Percentiles rank a stretch among this genome's conserved stretches.
Evolutionary conservation across 2,888 invertebrate species (phyloP).

Genomic region (Caenorhabditis auriculariae): DNA sequence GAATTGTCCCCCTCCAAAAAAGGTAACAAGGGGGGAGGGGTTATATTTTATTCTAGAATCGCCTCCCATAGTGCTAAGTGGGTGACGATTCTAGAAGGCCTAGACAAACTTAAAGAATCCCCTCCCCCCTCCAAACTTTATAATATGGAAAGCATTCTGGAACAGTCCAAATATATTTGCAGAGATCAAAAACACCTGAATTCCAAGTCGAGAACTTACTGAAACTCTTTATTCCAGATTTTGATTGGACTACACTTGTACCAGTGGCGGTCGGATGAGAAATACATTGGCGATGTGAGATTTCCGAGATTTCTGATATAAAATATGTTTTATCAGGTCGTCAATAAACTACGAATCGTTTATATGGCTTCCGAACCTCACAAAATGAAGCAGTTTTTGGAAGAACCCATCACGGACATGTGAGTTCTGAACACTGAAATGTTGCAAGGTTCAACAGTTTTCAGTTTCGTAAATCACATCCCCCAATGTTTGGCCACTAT

Average conservation of each 20-base stretch:
- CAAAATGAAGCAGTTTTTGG: slow-evolving; percentile 19
- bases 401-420: slow-evolving; percentile 31
- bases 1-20: no score
- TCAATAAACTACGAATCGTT: slow-evolving; percentile 27
- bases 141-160: no score
- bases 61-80: no score
- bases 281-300: slow-evolving; percentile 13
- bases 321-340: slow-evolving; percentile 7
- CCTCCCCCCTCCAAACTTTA: no score
- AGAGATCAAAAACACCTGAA: neutral
- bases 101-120: no score
- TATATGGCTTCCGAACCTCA: slow-evolving; percentile 19
- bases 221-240: slow-evolving; percentile 11
- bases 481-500: slow-evolving; percentile 27
- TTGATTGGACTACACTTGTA: slow-evolving; percentile 21
- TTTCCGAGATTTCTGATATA: no score
- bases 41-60: no score
- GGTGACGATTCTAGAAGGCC: no score
- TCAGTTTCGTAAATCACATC: slow-evolving; percentile 26
- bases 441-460: neutral
- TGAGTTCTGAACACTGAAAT: slow-evolving; percentile 13
- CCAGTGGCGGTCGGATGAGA: slow-evolving; percentile 5
- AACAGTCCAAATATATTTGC: neutral
- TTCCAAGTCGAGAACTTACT: neutral
- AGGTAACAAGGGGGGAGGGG: neutral